phyloP scores from a whole-genome alignment of 2,888 invertebrate genomes.

The Pomacea canaliculata region DNA sequence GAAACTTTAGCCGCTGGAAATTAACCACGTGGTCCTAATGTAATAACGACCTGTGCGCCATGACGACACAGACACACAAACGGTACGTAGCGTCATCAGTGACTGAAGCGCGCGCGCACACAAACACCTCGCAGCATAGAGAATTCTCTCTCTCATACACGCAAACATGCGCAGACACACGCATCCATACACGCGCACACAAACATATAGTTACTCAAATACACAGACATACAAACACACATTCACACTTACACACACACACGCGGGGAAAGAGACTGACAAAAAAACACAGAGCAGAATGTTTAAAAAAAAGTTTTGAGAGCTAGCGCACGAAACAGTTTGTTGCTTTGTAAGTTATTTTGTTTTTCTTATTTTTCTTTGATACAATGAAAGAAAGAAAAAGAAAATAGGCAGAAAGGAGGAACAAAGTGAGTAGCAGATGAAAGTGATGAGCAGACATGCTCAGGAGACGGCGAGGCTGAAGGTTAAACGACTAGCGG shows the following conservation, averaged over 20 bases:
- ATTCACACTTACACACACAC: background rate
- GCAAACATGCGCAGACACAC: background rate
- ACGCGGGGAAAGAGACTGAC: background rate
- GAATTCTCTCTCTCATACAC: background rate
- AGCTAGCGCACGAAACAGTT: too few relatives aligned
- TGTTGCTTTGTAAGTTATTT: too few relatives aligned
- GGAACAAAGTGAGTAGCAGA: too few relatives aligned
- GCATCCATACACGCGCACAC: background rate
- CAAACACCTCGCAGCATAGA: background rate
- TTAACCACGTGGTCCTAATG: too few relatives aligned
- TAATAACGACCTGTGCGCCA: too few relatives aligned
- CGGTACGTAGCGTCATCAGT: background rate
- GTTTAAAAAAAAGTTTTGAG: too few relatives aligned
- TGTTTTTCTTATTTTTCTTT: too few relatives aligned
- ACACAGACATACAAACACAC: conserved; percentile 3
- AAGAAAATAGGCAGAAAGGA: background rate
- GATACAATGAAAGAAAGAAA: background rate
- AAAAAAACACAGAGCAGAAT: background rate
- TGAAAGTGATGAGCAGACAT: too few relatives aligned
- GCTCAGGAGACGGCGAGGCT: too few relatives aligned
- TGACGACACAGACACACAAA: too few relatives aligned
- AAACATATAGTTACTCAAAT: background rate
- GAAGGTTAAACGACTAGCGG: too few relatives aligned
- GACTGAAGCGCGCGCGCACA: background rate
- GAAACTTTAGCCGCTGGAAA: too few relatives aligned